phyloP scores from a whole-genome alignment of 2,797 vertebrate species.

The Kryptopterus vitreolus region DNA sequence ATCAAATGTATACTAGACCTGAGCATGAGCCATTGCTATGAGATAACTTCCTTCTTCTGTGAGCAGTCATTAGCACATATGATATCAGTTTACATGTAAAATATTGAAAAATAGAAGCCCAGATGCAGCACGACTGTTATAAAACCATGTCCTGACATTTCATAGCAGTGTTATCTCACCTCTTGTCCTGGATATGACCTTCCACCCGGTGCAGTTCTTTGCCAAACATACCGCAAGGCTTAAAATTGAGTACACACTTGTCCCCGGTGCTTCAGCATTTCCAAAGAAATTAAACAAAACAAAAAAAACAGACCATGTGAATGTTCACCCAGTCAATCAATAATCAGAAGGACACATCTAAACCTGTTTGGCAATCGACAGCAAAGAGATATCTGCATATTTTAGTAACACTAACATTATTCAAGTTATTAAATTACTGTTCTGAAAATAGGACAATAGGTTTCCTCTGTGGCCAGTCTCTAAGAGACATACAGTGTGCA shows the following conservation, averaged over 20 bases:
- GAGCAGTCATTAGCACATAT: background rate
- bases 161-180: constrained; percentile 68
- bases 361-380: background rate
- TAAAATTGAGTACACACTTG: constrained; percentile 92
- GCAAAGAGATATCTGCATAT: background rate
- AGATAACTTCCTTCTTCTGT: background rate
- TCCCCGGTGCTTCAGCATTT: constrained; percentile 86
- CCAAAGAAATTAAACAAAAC: too few species aligned
- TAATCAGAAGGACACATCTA: background rate
- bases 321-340: background rate
- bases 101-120: background rate
- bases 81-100: background rate
- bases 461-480: background rate
- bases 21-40: background rate
- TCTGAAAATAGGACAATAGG: background rate
- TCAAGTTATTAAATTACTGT: background rate
- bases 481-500: constrained; percentile 1
- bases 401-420: background rate
- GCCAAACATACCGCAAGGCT: constrained; percentile 91
- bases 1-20: background rate
- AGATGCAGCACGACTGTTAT: background rate
- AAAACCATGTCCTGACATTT: constrained; percentile 11
- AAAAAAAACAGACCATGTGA: constrained; percentile 17
- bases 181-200: constrained; percentile 92
- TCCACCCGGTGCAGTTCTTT: constrained; percentile 96